These are phyloP conservation scores for Sebastes elongatus DNA, from an alignment of 2,797 vertebrate genomes.

Conservation along the genomic window DNA sequence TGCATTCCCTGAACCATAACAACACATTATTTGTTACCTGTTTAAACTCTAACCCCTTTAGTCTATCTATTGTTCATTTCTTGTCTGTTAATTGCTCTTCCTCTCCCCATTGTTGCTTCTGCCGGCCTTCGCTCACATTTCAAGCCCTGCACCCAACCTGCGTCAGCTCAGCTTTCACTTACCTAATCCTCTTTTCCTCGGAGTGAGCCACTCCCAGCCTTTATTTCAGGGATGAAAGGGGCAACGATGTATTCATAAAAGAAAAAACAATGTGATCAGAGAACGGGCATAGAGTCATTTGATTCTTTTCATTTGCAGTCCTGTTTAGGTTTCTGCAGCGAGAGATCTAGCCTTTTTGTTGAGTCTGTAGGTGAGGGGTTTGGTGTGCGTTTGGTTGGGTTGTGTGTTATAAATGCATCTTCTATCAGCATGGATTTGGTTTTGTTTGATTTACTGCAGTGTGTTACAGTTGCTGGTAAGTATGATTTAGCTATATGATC, in stretches of 20 bases:
- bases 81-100: background rate
- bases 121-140: conserved; percentile 1
- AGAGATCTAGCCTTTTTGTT: conserved; percentile 70
- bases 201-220: conserved; percentile 25
- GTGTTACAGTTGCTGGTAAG: conserved; percentile 28
- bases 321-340: conserved; percentile 79
- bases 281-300: conserved; percentile 23
- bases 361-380: conserved; percentile 69
- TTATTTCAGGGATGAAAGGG: conserved; percentile 37
- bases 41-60: background rate
- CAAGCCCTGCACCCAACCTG: conserved; percentile 9
- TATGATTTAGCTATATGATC: background rate
- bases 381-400: conserved; percentile 46
- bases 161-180: conserved; percentile 52
- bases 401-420: conserved; percentile 18
- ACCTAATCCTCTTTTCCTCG: conserved; percentile 36
- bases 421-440: conserved; percentile 26
- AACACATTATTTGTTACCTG: background rate
- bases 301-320: conserved; percentile 69
- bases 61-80: background rate
- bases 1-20: conserved; percentile 6
- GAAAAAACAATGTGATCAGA: conserved; percentile 2
- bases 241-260: conserved; percentile 17
- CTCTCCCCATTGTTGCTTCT: background rate
- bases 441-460: conserved; percentile 8